Percentiles rank a stretch among this genome's conserved stretches.
Evolutionary conservation across 2,113 vertebrate genomes (phyloP).

Genomic region (Damaliscus lunatus): DNA sequence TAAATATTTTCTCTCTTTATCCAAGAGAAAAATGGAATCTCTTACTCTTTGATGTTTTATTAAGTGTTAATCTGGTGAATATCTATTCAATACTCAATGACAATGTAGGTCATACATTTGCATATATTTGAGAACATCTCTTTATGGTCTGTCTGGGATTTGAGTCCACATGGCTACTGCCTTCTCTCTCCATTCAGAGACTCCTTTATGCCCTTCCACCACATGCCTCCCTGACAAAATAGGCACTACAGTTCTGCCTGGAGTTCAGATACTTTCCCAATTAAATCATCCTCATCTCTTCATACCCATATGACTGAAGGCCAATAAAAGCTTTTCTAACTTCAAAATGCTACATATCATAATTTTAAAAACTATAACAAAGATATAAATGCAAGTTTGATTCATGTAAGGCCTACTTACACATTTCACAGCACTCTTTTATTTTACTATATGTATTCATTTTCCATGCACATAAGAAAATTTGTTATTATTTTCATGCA

Average conservation of each 20-base stretch:
- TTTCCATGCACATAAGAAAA: not conserved
- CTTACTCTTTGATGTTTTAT: not conserved
- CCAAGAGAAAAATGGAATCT: not conserved
- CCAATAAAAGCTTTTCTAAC: not conserved
- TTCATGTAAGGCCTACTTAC: not conserved
- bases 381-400: not conserved
- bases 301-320: not conserved
- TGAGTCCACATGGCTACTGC: not conserved
- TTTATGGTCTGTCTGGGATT: not conserved
- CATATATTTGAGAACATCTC: not conserved
- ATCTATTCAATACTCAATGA: not conserved
- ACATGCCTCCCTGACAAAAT: not conserved
- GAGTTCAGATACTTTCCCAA: not conserved
- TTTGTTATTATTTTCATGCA: not conserved
- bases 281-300: not conserved
- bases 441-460: not conserved
- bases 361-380: not conserved
- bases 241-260: not conserved
- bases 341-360: not conserved
- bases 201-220: not conserved
- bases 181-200: not conserved
- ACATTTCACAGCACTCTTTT: not conserved
- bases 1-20: slow-evolving; percentile 27
- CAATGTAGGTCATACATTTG: not conserved
- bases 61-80: not conserved